Percentiles rank a stretch among this genome's conserved stretches.
phyloP scores from a whole-genome alignment of 2,797 vertebrate genomes.

The Scolopax rusticola region DNA sequence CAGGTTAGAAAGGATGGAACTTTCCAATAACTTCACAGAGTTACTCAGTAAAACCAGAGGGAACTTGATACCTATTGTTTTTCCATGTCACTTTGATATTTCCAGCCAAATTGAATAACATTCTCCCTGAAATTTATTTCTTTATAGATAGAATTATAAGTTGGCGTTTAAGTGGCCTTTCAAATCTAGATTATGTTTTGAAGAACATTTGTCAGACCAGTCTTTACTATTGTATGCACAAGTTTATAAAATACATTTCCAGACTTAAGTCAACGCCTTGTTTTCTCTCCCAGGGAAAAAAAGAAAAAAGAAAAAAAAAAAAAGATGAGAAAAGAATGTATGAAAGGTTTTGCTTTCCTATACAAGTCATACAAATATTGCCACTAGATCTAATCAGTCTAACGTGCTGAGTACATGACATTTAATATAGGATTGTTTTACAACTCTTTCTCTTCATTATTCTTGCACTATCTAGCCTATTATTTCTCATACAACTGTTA shows the following conservation, averaged over 20 bases:
- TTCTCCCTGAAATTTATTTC: neutral
- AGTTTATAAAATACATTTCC: neutral
- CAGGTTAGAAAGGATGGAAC: conserved; percentile 7
- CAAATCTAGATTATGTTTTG: neutral
- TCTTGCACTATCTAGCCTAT: neutral
- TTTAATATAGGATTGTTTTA: conserved; percentile 41
- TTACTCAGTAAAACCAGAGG: conserved; percentile 6
- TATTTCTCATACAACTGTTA: conserved; percentile 17
- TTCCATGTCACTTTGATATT: neutral
- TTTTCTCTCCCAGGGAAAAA: neutral
- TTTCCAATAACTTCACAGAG: conserved; percentile 22
- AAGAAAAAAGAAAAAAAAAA: neutral
- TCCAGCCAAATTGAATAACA: neutral
- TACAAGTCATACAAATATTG: conserved; percentile 30
- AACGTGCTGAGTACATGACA: conserved; percentile 11
- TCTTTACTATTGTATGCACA: neutral
- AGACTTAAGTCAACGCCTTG: neutral
- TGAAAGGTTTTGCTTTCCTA: neutral
- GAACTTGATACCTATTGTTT: conserved; percentile 20
- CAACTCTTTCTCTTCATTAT: conserved; percentile 17
- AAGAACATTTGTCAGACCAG: neutral
- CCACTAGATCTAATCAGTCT: conserved; percentile 45
- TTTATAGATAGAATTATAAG: neutral
- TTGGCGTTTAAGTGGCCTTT: neutral
- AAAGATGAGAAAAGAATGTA: neutral